Evolutionary conservation across 2,113 vertebrate genomes (phyloP), one percentile per base, ranked within the genome.

Genomic region (Scomber colias): DNA sequence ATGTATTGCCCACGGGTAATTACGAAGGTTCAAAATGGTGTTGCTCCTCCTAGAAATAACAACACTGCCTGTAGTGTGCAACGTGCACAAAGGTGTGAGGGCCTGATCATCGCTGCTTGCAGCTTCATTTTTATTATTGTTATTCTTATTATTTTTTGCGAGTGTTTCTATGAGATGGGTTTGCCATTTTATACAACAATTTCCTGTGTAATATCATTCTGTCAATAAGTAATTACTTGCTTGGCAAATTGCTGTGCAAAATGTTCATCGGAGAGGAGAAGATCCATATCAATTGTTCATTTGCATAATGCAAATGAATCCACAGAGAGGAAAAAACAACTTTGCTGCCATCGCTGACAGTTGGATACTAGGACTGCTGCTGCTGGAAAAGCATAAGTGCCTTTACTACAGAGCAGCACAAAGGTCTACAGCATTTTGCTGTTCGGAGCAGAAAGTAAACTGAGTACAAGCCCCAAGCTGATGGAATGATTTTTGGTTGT

Each of bases 201-300:
- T 95, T 92, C 87, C 86, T 78, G 89, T 77, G 79, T 81, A 88
- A 92, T 91, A 89, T 92, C 79, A 83, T 87, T 90, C 71, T 91
- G 90, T 95, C 94, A 92, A 94, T 94, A 95, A 93, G 89, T 92
- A 94, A 95, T 95, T 94, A 94, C 89, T 88, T 85, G 88, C 87
- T 76, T 79, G 82, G 87, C 84, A 92, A 91, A 93, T 93, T 92
- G 82, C 90, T 81, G 81, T 83, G 76, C 73, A 87, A 90, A 94
- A 92, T 91, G 90, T 90, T 93, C 89, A 87, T 89, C 77, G 87
- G 90, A 81, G 87, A 80, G 79, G 84, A 90, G 80, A 87, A 86
- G 87, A 93, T 91, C 90, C 81, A 90, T 90, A 93, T 92, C 87
- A 82, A 85, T 81, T 80, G 75, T 82, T 83, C 13, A 90, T 93